Conservation (phyloP, 2,113 vertebrate genomes). For the Bubo scandiacus region DNA sequence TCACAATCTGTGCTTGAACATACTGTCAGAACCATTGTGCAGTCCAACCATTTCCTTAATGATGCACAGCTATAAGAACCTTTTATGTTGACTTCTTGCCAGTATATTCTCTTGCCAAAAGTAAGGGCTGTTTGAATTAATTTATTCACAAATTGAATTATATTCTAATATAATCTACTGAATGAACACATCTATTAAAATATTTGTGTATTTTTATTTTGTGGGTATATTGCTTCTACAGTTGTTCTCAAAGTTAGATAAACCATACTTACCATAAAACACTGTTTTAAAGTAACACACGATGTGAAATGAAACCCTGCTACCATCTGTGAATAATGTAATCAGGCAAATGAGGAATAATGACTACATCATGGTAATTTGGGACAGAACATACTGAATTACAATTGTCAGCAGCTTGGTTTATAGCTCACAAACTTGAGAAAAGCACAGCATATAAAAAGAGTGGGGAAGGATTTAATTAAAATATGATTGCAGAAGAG, state of each 20-base stretch:
- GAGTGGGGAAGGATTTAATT: conserved; percentile 12
- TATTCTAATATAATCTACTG: not conserved
- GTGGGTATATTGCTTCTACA: not conserved
- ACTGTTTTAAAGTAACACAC: not conserved
- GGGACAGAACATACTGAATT: conserved; percentile 40
- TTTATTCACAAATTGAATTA: not conserved
- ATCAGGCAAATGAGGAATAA: conserved; percentile 60
- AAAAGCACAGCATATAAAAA: not conserved
- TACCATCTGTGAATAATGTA: conserved; percentile 57
- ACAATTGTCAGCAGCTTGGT: conserved; percentile 57
- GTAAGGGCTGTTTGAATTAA: not conserved
- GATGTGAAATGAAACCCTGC: conserved; percentile 6
- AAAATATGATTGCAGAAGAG: not conserved
- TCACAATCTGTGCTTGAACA: not conserved
- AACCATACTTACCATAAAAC: not conserved
- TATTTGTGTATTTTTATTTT: not conserved
- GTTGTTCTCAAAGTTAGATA: conserved; percentile 1
- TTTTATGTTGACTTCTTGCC: not conserved
- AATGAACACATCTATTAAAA: conserved; percentile 1
- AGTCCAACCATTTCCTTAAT: not conserved
- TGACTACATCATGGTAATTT: conserved; percentile 38
- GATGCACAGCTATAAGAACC: not conserved
- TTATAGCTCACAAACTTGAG: conserved; percentile 36
- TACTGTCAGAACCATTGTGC: not conserved
- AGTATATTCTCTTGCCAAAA: not conserved